These are phyloP conservation scores for Drosophila ohnishii DNA, from an alignment of 1,140 invertebrate species.

Conservation along the genomic window DNA sequence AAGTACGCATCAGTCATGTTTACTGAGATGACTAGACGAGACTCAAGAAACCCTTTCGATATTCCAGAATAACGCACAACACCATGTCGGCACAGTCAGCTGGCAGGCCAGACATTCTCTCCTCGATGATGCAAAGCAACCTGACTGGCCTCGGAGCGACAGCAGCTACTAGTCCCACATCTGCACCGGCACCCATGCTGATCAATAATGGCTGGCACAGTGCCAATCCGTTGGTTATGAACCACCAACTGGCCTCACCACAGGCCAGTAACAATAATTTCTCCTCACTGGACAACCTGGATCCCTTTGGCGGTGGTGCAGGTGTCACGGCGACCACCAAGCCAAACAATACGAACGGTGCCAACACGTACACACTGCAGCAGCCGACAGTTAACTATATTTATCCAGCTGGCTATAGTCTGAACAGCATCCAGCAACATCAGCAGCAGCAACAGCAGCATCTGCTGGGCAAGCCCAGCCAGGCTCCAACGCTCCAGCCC, in stretches of 20 bases:
- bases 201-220: conserved; percentile 69
- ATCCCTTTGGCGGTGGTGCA: conserved; percentile 60
- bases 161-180: conserved; percentile 1
- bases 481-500: conserved; percentile 51
- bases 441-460: conserved; percentile 44
- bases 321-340: conserved; percentile 26
- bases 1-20: conserved; percentile 43
- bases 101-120: conserved; percentile 70
- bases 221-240: conserved; percentile 77
- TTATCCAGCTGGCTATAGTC: conserved; percentile 66
- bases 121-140: conserved; percentile 74
- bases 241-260: conserved; percentile 72
- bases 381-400: conserved; percentile 77
- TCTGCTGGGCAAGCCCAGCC: conserved; percentile 47
- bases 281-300: conserved; percentile 71
- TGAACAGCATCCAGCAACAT: conserved; percentile 51
- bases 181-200: conserved; percentile 27
- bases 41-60: conserved; percentile 44
- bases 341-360: conserved; percentile 54
- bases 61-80: conserved; percentile 74
- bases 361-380: conserved; percentile 74
- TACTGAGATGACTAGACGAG: not conserved
- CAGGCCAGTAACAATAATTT: conserved; percentile 71
- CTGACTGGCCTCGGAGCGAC: conserved; percentile 42
- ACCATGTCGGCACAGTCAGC: conserved; percentile 18